Evolutionary conservation across 2,797 vertebrate species (phyloP).

Genomic region (Psittacula echo): DNA sequence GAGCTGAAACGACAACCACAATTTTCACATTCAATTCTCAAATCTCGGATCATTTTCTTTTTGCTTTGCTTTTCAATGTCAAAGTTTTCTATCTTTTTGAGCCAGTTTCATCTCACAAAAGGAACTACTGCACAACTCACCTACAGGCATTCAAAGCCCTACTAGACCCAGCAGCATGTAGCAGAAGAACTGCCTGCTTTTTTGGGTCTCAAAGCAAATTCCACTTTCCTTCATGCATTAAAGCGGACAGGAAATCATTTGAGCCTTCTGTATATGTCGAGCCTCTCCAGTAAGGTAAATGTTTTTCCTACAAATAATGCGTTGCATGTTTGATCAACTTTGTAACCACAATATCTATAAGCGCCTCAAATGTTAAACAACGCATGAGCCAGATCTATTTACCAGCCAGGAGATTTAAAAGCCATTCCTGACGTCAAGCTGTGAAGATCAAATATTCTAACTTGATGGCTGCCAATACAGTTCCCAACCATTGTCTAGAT

Average conservation of each 20-base stretch:
- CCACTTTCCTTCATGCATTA: neutral
- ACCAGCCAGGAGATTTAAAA: conserved; percentile 75
- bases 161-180: neutral
- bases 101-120: neutral
- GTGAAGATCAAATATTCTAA: conserved; percentile 75
- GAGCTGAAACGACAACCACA: neutral
- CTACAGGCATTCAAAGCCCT: neutral
- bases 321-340: conserved; percentile 49
- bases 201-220: neutral
- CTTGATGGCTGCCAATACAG: conserved; percentile 59
- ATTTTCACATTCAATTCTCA: neutral
- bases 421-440: conserved; percentile 76
- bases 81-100: neutral
- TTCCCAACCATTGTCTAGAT: conserved; percentile 73
- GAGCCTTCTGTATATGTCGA: conserved; percentile 34
- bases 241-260: conserved; percentile 50
- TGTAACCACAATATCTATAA: conserved; percentile 67
- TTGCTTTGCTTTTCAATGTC: neutral
- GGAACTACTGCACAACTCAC: neutral
- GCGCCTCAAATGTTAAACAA: conserved; percentile 57
- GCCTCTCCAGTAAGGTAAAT: conserved; percentile 50
- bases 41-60: neutral
- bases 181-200: neutral
- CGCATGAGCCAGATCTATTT: conserved; percentile 66
- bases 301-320: conserved; percentile 64